These are phyloP conservation scores for Acrocephalus arundinaceus DNA, from an alignment of 2,113 vertebrate genomes.

Conservation along the genomic window DNA sequence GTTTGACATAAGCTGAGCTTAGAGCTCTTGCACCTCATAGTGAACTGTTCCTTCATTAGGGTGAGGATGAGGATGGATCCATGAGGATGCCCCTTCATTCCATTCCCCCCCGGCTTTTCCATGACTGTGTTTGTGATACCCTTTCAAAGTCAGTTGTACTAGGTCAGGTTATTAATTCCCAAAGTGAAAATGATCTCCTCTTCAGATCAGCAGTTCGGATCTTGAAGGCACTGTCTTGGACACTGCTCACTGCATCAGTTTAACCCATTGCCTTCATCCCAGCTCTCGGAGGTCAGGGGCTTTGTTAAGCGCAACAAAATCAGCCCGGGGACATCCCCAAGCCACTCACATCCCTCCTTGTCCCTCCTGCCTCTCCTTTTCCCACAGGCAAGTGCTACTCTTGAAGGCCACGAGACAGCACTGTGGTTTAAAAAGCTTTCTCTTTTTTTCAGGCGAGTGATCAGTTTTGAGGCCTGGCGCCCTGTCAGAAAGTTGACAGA, in stretches of 20 bases:
- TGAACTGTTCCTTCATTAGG: background rate
- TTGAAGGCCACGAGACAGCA: constrained; percentile 51
- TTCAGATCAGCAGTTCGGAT: background rate
- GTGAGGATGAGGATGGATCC: background rate
- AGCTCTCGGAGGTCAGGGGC: background rate
- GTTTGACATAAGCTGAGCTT: background rate
- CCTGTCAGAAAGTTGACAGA: constrained; percentile 55
- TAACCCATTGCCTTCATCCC: constrained; percentile 1
- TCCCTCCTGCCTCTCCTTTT: constrained; percentile 27
- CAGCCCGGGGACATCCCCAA: background rate
- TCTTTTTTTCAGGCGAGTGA: constrained; percentile 28
- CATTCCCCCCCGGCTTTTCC: background rate
- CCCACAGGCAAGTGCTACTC: constrained; percentile 9
- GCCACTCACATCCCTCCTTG: background rate
- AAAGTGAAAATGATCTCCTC: background rate
- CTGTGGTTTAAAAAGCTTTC: constrained; percentile 39
- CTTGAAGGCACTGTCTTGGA: background rate
- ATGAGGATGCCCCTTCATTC: background rate
- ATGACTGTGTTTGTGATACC: background rate
- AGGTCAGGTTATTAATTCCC: background rate
- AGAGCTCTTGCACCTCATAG: background rate
- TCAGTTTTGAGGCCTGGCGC: constrained; percentile 59
- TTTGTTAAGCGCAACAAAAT: background rate
- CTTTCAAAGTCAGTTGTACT: background rate
- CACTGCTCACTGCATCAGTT: background rate